Evolutionary conservation across 64 coral and sea anemone species (phyloP), one percentile per base, ranked within the genome.

Genomic region (Actinia tenebrosa): DNA sequence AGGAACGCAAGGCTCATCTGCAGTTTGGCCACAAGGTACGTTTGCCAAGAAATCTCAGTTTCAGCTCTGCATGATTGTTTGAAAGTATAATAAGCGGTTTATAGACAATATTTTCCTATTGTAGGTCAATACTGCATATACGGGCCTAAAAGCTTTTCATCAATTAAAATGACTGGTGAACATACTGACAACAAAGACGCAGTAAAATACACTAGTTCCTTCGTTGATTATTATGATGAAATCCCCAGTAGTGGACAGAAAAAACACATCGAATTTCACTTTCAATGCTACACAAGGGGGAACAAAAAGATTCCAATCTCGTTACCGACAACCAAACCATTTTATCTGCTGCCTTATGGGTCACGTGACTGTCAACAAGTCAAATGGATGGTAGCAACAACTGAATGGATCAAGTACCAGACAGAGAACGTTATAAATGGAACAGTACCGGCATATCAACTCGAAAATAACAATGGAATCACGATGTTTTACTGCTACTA

Each of bases 291-390:
- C 18, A 85, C 83, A 60, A 44, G 25, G 0, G 83, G 83, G 15
- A 62, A 6, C 8, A 85, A 85, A 27, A 60, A 25, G 4, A 37
- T 71, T 14, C 86, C 86, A 7, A 47, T 87, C 13, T 9, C 19
- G 18, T 37, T 87, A 17, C 86, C 86, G 19, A 78, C 53, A 54
- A n/a, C 50, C 14, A 20, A 18, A 45, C 64, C 86, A 5, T 87
- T 87, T 75, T 87, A 52, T 87, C 69, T 87, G 44, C 44, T 87
- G 86, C 62, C 86, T n/a, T 87, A 50, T 45, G 64, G 64, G 9
- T 87, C 86, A 56, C 17, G 6, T 10, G 60, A 87, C 13, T 87
- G 86, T 72, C 86, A 87, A 45, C 62, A 71, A 60, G 63, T 87
- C 37, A 25, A 87, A 44, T 87, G 86, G 86, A 60, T 60, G 69